Percentiles rank a stretch among this genome's conserved stretches.
Evolutionary conservation across 2,888 invertebrate genomes (phyloP).

Genomic region (Heliconius sara): DNA sequence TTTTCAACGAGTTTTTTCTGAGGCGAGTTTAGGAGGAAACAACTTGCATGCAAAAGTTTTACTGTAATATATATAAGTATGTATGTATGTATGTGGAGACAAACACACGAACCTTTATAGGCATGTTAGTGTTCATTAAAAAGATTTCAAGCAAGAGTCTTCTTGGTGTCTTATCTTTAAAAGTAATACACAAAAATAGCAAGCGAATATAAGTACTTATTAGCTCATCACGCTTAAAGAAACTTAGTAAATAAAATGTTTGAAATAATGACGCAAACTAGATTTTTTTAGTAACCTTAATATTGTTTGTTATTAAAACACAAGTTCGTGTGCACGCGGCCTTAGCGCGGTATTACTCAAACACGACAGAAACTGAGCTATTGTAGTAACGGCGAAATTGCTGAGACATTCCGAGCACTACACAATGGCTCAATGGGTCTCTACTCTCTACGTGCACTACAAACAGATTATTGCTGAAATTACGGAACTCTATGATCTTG

Average conservation of each 20-base stretch:
- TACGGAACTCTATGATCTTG: background rate
- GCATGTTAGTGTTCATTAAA: background rate
- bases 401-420: conserved; percentile 19
- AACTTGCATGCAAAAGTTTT: conserved; percentile 8
- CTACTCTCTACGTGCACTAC: background rate
- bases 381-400: conserved; percentile 21
- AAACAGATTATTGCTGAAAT: conserved; percentile 10
- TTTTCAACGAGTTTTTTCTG: conserved; percentile 38
- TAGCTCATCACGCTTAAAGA: background rate
- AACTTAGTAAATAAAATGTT: background rate
- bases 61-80: background rate
- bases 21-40: conserved; percentile 21
- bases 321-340: conserved; percentile 4
- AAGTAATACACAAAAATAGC: background rate
- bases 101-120: background rate
- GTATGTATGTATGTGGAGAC: background rate
- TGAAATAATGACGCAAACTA: no score
- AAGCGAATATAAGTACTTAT: background rate
- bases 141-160: background rate
- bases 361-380: conserved; percentile 9
- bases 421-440: conserved; percentile 8
- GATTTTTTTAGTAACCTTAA: background rate
- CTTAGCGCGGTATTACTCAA: conserved; percentile 4
- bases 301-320: background rate
- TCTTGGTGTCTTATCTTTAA: background rate